These are phyloP conservation scores for Ramphastos sulfuratus DNA, from an alignment of 2,113 vertebrate genomes.

Conservation along the genomic window DNA sequence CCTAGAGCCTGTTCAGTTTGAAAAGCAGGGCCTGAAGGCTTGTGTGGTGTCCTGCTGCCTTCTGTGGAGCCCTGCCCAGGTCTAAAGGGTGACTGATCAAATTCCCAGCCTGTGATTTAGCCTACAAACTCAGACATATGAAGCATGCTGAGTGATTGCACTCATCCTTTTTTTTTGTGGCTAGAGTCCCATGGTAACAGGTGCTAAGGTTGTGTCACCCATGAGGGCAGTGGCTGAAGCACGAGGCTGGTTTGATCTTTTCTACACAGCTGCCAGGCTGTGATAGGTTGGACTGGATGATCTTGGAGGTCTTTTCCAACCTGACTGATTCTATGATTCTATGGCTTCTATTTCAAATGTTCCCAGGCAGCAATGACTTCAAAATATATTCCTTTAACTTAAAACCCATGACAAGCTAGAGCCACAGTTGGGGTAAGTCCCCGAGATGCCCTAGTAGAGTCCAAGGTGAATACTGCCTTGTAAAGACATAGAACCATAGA, in stretches of 20 bases:
- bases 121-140: neutral
- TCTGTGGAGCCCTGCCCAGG: neutral
- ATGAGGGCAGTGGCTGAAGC: neutral
- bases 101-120: neutral
- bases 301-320: no score
- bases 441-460: neutral
- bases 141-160: neutral
- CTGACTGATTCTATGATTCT: no score
- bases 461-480: neutral
- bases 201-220: neutral
- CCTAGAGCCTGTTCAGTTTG: neutral
- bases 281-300: no score
- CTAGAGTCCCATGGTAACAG: neutral
- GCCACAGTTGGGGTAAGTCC: neutral
- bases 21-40: neutral
- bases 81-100: neutral
- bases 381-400: neutral
- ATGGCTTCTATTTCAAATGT: neutral
- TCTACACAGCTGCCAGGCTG: neutral
- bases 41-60: fast-evolving
- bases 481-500: neutral
- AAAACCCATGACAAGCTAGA: neutral
- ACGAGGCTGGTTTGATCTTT: neutral
- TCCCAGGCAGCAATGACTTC: neutral
- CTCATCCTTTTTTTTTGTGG: neutral